phyloP scores from a whole-genome alignment of 2,888 invertebrate species.

The Caenorhabditis parvicauda region DNA sequence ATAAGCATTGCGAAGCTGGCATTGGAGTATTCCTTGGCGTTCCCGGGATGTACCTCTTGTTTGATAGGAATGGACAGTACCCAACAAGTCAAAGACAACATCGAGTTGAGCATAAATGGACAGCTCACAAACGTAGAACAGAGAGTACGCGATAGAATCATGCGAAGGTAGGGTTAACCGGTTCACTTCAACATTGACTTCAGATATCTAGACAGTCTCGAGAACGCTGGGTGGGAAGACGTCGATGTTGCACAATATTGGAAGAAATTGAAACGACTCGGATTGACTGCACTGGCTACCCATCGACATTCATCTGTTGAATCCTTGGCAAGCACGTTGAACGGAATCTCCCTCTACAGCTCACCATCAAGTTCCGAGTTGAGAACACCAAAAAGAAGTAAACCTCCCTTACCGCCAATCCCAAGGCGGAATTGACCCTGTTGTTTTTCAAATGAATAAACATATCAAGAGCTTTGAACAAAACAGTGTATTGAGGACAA shows the following conservation, averaged over 20 bases:
- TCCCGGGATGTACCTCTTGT: slow-evolving; percentile 44
- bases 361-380: slow-evolving; percentile 36
- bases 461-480: background rate
- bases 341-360: slow-evolving; percentile 44
- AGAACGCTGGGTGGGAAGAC: slow-evolving; percentile 75
- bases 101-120: slow-evolving; percentile 20
- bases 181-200: slow-evolving; percentile 1
- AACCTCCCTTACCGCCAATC: background rate
- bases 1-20: slow-evolving; percentile 48
- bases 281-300: slow-evolving; percentile 38
- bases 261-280: slow-evolving; percentile 52
- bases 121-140: slow-evolving; percentile 39
- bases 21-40: slow-evolving; percentile 47
- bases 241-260: slow-evolving; percentile 69
- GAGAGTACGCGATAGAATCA: slow-evolving; percentile 51
- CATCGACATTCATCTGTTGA: slow-evolving; percentile 48
- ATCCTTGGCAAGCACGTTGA: slow-evolving; percentile 49
- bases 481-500: too few relatives aligned
- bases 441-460: background rate
- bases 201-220: slow-evolving; percentile 63
- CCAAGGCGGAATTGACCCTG: background rate
- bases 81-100: slow-evolving; percentile 27
- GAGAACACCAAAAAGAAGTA: slow-evolving; percentile 25
- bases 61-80: slow-evolving; percentile 46
- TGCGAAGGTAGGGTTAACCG: slow-evolving; percentile 37